Percentiles rank a stretch among this genome's conserved stretches.
Conservation (phyloP, 2,113 vertebrate species). For the Quiscalus mexicanus region DNA sequence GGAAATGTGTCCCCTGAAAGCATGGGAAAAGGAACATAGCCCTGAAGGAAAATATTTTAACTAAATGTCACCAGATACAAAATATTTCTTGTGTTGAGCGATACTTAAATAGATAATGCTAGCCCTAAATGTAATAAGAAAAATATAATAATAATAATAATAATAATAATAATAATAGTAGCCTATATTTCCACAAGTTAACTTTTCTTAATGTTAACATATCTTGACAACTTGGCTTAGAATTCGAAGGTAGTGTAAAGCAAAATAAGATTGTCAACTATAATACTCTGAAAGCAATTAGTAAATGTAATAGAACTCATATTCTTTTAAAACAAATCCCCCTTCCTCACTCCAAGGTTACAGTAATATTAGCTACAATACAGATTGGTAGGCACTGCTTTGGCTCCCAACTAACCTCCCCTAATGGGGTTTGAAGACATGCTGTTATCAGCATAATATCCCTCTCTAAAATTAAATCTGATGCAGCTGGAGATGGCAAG, state of each 20-base stretch:
- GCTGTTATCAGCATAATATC: neutral
- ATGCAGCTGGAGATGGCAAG: conserved; percentile 31
- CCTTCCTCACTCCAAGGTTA: neutral
- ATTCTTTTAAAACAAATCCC: neutral
- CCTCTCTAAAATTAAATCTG: conserved; percentile 26
- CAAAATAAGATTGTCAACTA: neutral
- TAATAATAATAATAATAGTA: neutral
- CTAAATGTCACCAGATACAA: neutral
- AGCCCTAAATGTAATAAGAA: neutral
- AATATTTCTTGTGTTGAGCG: neutral
- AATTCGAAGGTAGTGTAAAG: neutral
- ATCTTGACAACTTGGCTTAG: neutral
- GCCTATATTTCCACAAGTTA: neutral
- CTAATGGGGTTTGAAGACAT: neutral
- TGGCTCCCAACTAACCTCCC: neutral
- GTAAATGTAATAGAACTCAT: neutral
- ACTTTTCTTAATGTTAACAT: neutral
- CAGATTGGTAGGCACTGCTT: neutral
- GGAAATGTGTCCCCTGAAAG: neutral
- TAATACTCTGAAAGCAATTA: neutral
- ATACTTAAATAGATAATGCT: neutral
- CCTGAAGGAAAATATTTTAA: neutral
- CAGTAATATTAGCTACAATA: neutral
- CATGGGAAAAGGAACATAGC: neutral
- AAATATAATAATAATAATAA: neutral